Base-by-base conservation (phyloP, 2,888 invertebrate species). In the Tetranychus truncatus region DNA sequence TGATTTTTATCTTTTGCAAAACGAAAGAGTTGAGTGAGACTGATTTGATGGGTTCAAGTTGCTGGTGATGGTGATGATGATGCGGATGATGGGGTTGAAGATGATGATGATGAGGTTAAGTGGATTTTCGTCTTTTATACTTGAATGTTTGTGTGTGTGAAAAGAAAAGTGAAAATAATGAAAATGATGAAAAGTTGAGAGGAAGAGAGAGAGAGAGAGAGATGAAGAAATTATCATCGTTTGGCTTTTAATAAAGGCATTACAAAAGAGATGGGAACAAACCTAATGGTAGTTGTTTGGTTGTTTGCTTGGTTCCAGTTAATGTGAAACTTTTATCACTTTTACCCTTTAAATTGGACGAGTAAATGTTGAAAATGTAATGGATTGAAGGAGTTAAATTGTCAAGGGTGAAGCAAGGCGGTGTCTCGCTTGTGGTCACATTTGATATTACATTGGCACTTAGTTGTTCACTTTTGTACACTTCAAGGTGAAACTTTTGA, bases 401-500 rank as follows among this genome's bases (percentile, higher is more conserved):
- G 20, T 46, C 20, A 44, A 72, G 15, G 20, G 20, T 20, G n/a
- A 46, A 44, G 45, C 20, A 34, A 45, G n/a, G 24, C 1, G 55
- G 55, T 15, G 55, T 55, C 15, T n/a, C 15, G 15, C 15, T n/a
- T 18, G 24, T 24, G 24, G 20, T n/a, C 24, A n/a, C 55, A 55
- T 15, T 55, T 55, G 55, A 55, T 15, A 15, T 7, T 55, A 55
- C 55, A 55, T 55, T 55, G 55, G 55, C 55, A 15, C 9, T 55
- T 15, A 55, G 11, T 69, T 69, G 11, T 9, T 75, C 75, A 45
- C 21, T 73, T n/a, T n/a, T 73, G 34, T 24, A 75, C 9, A 75
- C 73, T 45, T 73, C 73, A 21, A 75, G 71, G 65, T 45, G 46
- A 21, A 73, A 73, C 8, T 45, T 75, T 34, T 73, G 73, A 24